A percentile compares a stretch with the other conserved stretches of the same genome.
Conservation (phyloP, 2,888 invertebrate genomes). For the Quadroppia sp. region DNA sequence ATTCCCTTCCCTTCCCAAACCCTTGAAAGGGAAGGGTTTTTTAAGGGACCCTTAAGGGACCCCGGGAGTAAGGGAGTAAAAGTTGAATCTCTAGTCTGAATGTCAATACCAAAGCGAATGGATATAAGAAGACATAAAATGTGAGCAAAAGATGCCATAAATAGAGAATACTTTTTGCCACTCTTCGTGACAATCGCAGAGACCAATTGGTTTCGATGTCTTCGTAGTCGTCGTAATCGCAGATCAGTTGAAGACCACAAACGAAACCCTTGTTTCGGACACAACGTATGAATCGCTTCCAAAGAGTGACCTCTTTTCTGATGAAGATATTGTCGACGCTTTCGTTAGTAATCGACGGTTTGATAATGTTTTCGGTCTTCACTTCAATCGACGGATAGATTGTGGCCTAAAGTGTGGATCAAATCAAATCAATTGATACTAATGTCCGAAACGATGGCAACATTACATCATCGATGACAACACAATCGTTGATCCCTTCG, state of each 20-base stretch:
- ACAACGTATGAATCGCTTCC: constrained; percentile 31
- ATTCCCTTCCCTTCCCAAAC: too few species aligned
- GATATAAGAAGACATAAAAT: constrained; percentile 42
- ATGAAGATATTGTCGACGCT: constrained; percentile 38
- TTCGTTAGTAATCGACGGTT: constrained; percentile 39
- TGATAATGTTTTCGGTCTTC: constrained; percentile 37
- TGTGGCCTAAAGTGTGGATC: constrained; percentile 22
- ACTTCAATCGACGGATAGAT: constrained; percentile 43
- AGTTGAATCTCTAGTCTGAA: not conserved
- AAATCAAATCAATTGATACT: not conserved
- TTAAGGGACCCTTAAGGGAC: too few species aligned
- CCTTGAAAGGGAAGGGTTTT: too few species aligned
- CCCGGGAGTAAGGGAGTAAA: too few species aligned
- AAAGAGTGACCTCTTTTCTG: constrained; percentile 24
- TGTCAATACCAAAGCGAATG: constrained; percentile 40
- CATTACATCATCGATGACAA: constrained; percentile 29
- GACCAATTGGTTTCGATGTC: constrained; percentile 8
- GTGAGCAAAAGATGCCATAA: constrained; percentile 35
- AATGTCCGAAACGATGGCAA: not conserved
- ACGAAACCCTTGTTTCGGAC: constrained; percentile 29
- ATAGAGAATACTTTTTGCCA: constrained; percentile 32
- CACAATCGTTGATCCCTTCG: constrained; percentile 23
- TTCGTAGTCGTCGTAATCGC: constrained; percentile 25
- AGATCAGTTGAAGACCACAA: constrained; percentile 2
- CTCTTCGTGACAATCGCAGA: constrained; percentile 1